phyloP scores from a whole-genome alignment of 2,797 vertebrate genomes.

The Capromys pilorides region DNA sequence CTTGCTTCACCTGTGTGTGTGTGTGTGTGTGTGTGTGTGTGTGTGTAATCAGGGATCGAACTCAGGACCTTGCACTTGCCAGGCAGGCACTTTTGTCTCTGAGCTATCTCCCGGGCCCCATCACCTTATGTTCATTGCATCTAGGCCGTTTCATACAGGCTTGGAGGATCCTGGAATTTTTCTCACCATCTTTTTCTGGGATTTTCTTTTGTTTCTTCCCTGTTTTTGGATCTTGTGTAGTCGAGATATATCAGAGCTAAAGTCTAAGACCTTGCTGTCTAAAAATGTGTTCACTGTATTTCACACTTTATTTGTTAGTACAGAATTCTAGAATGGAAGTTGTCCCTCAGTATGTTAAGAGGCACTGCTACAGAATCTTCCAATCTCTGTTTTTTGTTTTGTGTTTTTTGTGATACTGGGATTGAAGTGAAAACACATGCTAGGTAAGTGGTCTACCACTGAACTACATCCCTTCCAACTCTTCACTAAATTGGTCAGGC shows the following conservation, averaged over 20 bases:
- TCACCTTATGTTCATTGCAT: not conserved
- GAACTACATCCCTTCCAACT: not conserved
- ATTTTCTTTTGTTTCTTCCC: slow-evolving; percentile 3
- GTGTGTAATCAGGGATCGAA: no score
- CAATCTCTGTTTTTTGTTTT: not conserved
- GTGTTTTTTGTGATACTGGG: not conserved
- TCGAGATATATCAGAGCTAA: not conserved
- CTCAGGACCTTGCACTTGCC: no score
- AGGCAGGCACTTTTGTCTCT: no score
- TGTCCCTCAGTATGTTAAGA: slow-evolving; percentile 26
- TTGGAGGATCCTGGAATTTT: not conserved
- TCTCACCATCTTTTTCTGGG: not conserved
- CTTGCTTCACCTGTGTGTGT: not conserved
- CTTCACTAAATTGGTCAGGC: not conserved
- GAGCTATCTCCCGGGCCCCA: no score
- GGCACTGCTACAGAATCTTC: not conserved
- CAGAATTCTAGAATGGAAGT: slow-evolving; percentile 17
- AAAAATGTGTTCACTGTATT: not conserved
- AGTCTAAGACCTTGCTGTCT: not conserved
- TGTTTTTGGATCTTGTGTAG: slow-evolving; percentile 45
- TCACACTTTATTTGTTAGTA: slow-evolving; percentile 17
- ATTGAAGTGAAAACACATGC: not conserved
- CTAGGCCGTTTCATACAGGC: not conserved
- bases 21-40: no score
- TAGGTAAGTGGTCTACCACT: not conserved